Conservation (phyloP, 2,113 vertebrate genomes). For the Hemibagrus wyckioides region DNA sequence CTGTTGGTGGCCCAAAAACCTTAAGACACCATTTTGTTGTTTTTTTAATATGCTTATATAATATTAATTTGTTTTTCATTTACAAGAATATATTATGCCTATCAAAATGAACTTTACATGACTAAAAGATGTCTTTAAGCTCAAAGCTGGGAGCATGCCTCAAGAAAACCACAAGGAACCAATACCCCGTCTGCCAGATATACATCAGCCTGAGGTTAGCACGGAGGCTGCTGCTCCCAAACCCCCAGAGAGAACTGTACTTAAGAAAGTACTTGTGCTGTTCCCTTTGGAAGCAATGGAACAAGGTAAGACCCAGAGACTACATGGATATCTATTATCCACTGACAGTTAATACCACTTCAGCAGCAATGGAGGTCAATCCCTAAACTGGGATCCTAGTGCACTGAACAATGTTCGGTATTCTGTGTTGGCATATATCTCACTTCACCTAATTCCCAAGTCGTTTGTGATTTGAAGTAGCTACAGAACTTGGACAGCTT, state of each 20-base stretch:
- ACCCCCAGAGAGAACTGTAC: neutral
- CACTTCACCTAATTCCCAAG: neutral
- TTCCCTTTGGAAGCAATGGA: conserved; percentile 21
- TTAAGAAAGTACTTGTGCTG: conserved; percentile 46
- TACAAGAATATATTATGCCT: neutral
- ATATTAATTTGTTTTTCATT: no score
- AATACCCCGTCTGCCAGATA: conserved; percentile 21
- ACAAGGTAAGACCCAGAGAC: conserved; percentile 6
- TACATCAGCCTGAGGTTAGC: conserved; percentile 19
- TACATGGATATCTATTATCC: neutral
- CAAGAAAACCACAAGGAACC: conserved; percentile 28
- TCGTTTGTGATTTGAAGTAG: neutral
- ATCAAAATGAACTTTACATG: conserved; percentile 11
- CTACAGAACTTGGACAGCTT: neutral
- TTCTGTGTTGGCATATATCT: neutral
- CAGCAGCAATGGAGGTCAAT: neutral
- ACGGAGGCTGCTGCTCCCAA: neutral
- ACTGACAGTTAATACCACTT: neutral
- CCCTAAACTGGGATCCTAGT: neutral
- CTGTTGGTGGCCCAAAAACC: neutral
- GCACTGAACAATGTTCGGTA: neutral
- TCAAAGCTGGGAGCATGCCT: conserved; percentile 18
- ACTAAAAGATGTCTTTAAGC: conserved; percentile 33
- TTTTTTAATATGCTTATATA: no score
- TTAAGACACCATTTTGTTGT: neutral